Percentiles rank a stretch among this genome's conserved stretches.
These are phyloP conservation scores for Lepidochrysops patricia DNA, from an alignment of 2,888 invertebrate genomes.

Conservation along the genomic window DNA sequence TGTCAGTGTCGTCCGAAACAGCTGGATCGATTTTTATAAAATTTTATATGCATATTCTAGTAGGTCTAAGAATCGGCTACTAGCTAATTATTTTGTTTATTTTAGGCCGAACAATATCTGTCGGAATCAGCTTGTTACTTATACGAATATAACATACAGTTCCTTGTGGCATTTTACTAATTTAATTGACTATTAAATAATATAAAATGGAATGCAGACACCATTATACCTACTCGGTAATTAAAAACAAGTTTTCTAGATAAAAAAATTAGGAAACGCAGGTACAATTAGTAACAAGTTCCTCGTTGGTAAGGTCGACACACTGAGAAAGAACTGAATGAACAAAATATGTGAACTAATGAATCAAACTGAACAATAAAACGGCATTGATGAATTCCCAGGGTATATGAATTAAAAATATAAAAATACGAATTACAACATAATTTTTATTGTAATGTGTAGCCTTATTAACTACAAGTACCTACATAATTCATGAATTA, in stretches of 20 bases:
- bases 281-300: background rate
- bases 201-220: background rate
- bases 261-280: slow-evolving; percentile 9
- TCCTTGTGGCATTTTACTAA: background rate
- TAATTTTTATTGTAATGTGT: background rate
- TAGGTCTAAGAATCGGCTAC: too few species aligned
- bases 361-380: background rate
- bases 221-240: background rate
- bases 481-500: background rate
- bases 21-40: too few species aligned
- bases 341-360: background rate
- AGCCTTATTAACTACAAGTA: background rate
- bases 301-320: background rate
- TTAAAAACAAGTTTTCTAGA: background rate
- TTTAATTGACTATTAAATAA: background rate
- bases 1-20: too few species aligned
- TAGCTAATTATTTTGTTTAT: too few species aligned
- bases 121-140: too few species aligned
- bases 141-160: too few species aligned
- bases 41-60: too few species aligned
- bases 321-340: background rate
- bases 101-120: too few species aligned
- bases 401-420: background rate
- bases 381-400: slow-evolving; percentile 10
- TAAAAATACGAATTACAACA: background rate